Evolutionary conservation across 2,888 invertebrate genomes (phyloP).

Genomic region (Tanypteryx hageni): DNA sequence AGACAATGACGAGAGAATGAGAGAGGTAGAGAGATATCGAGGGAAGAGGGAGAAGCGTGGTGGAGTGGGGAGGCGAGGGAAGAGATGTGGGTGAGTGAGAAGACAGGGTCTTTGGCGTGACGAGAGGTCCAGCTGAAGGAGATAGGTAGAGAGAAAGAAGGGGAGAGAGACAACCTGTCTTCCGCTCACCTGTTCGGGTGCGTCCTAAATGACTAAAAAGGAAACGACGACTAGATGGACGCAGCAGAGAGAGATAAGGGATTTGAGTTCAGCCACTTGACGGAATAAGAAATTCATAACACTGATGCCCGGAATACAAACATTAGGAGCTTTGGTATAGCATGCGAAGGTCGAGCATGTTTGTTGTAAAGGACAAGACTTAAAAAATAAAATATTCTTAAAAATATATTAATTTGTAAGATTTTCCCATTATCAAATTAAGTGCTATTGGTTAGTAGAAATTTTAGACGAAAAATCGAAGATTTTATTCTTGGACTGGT

Average conservation of each 20-base stretch:
- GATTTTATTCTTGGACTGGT: too few species aligned
- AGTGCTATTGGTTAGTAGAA: too few species aligned
- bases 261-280: conserved; percentile 32
- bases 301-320: conserved; percentile 7
- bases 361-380: conserved; percentile 5
- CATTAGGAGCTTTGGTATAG: conserved; percentile 18
- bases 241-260: conserved; percentile 19
- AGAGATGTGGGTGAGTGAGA: conserved; percentile 46
- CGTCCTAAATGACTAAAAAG: conserved; percentile 40
- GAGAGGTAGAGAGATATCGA: not conserved
- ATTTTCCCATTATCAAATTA: too few species aligned
- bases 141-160: conserved; percentile 18
- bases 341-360: not conserved
- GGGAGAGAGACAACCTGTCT: conserved; percentile 31
- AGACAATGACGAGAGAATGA: conserved; percentile 41
- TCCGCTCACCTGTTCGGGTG: conserved; percentile 59
- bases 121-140: conserved; percentile 54
- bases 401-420: too few species aligned
- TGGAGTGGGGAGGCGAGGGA: not conserved
- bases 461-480: too few species aligned
- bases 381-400: too few species aligned
- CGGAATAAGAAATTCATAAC: conserved; percentile 32
- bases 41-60: not conserved
- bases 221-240: conserved; percentile 17
- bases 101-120: conserved; percentile 59